phyloP scores from a whole-genome alignment of 2,888 invertebrate genomes.

The Cephus nigrinus region DNA sequence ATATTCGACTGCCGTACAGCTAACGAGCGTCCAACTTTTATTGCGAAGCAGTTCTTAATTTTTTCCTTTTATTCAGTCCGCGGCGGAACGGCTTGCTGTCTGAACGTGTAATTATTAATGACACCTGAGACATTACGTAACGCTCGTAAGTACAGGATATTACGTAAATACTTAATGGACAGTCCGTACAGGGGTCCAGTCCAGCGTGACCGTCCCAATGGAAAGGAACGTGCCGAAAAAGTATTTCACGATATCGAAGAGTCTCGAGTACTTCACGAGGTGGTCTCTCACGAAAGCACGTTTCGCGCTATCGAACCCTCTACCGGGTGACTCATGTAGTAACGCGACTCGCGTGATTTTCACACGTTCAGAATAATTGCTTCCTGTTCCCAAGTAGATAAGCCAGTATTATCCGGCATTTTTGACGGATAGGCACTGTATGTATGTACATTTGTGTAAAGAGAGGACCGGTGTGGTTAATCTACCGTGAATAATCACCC shows the following conservation, averaged over 20 bases:
- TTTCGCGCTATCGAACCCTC: background rate
- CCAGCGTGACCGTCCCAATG: background rate
- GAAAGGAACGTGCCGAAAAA: background rate
- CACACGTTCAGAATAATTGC: conserved; percentile 16
- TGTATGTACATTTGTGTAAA: background rate
- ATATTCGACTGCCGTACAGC: background rate
- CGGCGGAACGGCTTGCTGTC: background rate
- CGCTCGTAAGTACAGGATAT: background rate
- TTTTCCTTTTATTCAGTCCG: background rate
- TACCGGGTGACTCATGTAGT: background rate
- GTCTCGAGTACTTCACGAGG: background rate
- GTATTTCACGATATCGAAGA: background rate
- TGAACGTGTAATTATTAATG: background rate
- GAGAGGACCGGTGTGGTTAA: conserved; percentile 32
- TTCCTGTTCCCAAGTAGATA: conserved; percentile 33
- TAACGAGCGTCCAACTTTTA: background rate
- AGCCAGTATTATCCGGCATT: conserved; percentile 11
- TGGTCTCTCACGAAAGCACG: background rate
- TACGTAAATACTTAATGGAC: background rate
- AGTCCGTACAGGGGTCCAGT: background rate
- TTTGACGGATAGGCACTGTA: conserved; percentile 6
- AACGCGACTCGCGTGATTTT: conserved; percentile 1
- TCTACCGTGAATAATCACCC: conserved; percentile 45
- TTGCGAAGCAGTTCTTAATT: background rate
- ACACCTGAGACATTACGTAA: background rate